Evolutionary conservation across 2,113 vertebrate species (phyloP).

Genomic region (Opisthocomus hoazin): DNA sequence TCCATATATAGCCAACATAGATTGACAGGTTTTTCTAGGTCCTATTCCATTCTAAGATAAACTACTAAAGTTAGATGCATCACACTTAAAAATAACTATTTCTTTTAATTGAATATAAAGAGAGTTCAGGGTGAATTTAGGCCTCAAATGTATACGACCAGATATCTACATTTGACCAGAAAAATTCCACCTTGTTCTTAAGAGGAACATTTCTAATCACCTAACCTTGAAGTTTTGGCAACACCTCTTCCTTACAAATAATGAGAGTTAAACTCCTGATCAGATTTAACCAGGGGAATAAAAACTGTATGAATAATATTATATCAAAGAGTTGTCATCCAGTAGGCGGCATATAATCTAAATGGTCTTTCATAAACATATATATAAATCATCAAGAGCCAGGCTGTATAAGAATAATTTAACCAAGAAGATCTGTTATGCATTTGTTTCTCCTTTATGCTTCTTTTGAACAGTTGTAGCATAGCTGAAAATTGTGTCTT

Average conservation of each 20-base stretch:
- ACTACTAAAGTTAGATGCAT: background rate
- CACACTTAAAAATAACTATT: background rate
- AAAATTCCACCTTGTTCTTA: background rate
- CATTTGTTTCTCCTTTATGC: background rate
- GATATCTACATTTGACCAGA: background rate
- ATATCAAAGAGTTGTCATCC: background rate
- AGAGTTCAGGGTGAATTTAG: background rate
- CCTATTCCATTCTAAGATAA: background rate
- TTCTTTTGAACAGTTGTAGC: background rate
- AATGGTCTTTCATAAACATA: background rate
- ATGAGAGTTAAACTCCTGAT: background rate
- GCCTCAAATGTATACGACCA: background rate
- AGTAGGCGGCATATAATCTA: background rate
- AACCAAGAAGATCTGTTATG: background rate
- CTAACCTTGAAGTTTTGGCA: background rate
- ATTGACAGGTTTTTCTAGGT: background rate
- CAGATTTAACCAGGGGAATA: background rate
- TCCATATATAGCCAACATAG: background rate
- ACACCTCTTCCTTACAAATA: background rate
- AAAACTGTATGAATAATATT: background rate
- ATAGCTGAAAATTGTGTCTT: background rate
- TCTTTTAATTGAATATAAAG: background rate
- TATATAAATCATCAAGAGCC: background rate
- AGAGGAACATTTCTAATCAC: background rate
- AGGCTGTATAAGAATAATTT: background rate